phyloP scores from a whole-genome alignment of 2,113 vertebrate genomes.

The Petrocephalus microphthalmus region DNA sequence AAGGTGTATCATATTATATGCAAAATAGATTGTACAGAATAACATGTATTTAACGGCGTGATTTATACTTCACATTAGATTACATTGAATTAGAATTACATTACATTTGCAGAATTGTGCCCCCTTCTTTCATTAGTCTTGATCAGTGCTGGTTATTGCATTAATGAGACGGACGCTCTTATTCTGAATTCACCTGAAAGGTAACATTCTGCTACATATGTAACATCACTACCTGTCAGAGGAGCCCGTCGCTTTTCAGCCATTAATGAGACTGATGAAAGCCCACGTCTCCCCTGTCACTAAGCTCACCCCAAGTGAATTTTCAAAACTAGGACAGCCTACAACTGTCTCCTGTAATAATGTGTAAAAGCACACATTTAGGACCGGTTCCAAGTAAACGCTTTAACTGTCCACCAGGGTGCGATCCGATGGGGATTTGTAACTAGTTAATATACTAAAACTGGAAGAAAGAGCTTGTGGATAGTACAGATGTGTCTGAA shows the following conservation, averaged over 20 bases:
- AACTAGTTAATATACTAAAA: background rate
- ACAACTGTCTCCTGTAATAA: background rate
- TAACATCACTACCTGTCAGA: background rate
- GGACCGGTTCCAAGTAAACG: background rate
- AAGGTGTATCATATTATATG: background rate
- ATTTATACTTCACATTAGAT: background rate
- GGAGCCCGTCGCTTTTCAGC: background rate
- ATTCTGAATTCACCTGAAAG: background rate
- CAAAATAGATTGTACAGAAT: background rate
- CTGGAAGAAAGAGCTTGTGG: background rate
- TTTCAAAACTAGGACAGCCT: background rate
- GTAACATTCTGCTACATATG: background rate
- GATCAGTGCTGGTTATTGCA: background rate
- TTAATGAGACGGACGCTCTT: background rate
- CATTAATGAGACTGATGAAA: background rate
- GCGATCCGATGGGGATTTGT: background rate
- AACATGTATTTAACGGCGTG: background rate
- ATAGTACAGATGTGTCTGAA: background rate
- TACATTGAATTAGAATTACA: background rate
- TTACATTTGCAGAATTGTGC: background rate
- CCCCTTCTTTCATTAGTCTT: background rate
- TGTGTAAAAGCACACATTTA: background rate
- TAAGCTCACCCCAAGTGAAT: constrained; percentile 1
- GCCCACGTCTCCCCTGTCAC: background rate
- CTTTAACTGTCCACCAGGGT: background rate